Evolutionary conservation across 1,140 invertebrate species (phyloP).

Genomic region (Palaemon carinicauda): DNA sequence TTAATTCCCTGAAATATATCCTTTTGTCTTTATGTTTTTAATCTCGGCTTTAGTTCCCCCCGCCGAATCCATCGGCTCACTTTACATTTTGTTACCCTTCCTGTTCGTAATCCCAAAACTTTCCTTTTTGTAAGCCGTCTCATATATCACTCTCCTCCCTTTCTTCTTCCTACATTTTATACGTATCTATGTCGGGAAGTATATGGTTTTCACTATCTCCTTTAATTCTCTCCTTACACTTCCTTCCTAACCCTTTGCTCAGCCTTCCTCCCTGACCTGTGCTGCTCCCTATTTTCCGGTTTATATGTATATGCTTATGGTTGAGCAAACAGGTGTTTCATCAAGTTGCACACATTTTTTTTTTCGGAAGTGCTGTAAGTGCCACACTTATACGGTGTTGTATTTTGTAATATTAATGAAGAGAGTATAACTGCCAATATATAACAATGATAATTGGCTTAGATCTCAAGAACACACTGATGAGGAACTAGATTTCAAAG

Average conservation of each 20-base stretch:
- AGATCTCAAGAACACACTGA: too few relatives aligned
- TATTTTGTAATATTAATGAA: neutral
- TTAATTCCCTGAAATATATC: neutral
- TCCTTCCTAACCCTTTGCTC: neutral
- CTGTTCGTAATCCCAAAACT: neutral
- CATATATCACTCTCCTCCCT: neutral
- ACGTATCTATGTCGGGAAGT: neutral
- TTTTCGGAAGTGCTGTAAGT: neutral
- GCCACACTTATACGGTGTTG: neutral
- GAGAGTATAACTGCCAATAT: neutral
- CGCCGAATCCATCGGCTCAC: neutral
- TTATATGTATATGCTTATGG: neutral
- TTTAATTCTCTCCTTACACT: neutral
- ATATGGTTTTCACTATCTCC: neutral
- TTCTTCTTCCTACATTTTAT: neutral
- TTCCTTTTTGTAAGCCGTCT: too few relatives aligned
- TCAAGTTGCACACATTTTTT: neutral
- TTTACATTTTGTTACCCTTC: neutral
- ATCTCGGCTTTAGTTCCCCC: neutral
- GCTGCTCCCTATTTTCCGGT: neutral
- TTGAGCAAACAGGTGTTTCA: neutral
- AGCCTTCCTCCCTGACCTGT: neutral
- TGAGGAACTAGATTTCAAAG: too few relatives aligned
- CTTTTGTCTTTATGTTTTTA: too few relatives aligned
- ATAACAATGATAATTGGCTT: too few relatives aligned